phyloP scores from a whole-genome alignment of 2,113 vertebrate genomes.

The Rousettus leschenaultii region DNA sequence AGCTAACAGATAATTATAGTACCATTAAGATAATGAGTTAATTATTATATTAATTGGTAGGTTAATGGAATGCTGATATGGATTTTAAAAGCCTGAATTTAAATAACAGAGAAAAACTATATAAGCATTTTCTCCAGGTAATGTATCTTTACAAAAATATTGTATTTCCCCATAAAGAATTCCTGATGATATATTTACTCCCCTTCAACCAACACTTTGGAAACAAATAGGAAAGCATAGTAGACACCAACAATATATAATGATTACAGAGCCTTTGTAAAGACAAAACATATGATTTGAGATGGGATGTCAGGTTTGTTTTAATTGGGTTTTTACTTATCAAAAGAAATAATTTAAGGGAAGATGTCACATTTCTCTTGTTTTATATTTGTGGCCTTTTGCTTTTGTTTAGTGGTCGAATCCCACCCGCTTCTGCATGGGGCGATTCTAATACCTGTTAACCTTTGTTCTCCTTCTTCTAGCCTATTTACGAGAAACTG shows the following conservation, averaged over 20 bases:
- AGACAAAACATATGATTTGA: background rate
- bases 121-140: slow-evolving; percentile 13
- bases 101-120: slow-evolving; percentile 38
- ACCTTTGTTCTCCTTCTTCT: background rate
- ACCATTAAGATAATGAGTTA: slow-evolving; percentile 70
- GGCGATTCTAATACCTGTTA: background rate
- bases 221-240: background rate
- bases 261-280: background rate
- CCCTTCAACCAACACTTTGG: background rate
- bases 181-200: background rate
- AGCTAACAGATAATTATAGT: slow-evolving; percentile 65
- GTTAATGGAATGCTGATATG: slow-evolving; percentile 61
- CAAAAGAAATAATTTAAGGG: background rate
- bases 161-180: background rate
- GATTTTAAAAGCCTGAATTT: slow-evolving; percentile 47
- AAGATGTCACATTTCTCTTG: background rate
- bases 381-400: background rate
- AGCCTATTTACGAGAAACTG: background rate
- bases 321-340: background rate
- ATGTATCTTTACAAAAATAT: background rate
- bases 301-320: background rate
- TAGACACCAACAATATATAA: background rate
- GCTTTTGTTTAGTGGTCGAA: background rate
- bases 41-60: slow-evolving; percentile 72
- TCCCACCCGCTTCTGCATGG: background rate